These are phyloP conservation scores for Bombus waltoni DNA, from an alignment of 1,140 invertebrate genomes.

Conservation along the genomic window DNA sequence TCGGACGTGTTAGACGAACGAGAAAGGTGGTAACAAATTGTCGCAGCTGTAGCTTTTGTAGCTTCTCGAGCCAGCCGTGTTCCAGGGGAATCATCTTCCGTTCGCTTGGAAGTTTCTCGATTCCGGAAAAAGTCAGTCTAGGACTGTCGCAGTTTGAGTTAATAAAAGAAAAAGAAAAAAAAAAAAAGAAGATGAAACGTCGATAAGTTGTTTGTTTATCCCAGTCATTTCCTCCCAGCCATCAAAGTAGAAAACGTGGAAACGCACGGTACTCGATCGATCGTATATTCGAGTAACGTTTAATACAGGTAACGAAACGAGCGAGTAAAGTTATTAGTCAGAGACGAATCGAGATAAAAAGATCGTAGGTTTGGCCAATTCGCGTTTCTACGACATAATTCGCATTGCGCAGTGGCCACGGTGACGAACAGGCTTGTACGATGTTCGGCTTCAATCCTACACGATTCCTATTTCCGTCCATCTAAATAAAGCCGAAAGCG, in stretches of 20 bases:
- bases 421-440: slow-evolving; percentile 62
- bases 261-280: not conserved
- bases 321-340: not conserved
- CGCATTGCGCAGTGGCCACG: slow-evolving; percentile 48
- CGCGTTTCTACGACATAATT: slow-evolving; percentile 54
- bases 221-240: not conserved
- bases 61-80: not conserved
- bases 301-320: not conserved
- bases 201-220: not conserved
- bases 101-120: not conserved
- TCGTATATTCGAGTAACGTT: not conserved
- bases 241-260: no score
- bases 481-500: slow-evolving; percentile 77
- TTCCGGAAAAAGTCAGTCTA: not conserved
- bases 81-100: no score
- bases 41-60: slow-evolving; percentile 8
- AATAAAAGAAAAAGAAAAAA: not conserved
- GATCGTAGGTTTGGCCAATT: slow-evolving; percentile 26
- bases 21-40: slow-evolving; percentile 16
- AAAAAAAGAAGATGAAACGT: no score
- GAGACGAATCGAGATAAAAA: slow-evolving; percentile 11
- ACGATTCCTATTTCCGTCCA: slow-evolving; percentile 70
- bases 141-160: not conserved
- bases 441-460: slow-evolving; percentile 48
- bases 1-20: slow-evolving; percentile 28